Percentiles rank a stretch among this genome's conserved stretches.
Conservation (phyloP, 2,113 vertebrate species). For the Spilogale gracilis region DNA sequence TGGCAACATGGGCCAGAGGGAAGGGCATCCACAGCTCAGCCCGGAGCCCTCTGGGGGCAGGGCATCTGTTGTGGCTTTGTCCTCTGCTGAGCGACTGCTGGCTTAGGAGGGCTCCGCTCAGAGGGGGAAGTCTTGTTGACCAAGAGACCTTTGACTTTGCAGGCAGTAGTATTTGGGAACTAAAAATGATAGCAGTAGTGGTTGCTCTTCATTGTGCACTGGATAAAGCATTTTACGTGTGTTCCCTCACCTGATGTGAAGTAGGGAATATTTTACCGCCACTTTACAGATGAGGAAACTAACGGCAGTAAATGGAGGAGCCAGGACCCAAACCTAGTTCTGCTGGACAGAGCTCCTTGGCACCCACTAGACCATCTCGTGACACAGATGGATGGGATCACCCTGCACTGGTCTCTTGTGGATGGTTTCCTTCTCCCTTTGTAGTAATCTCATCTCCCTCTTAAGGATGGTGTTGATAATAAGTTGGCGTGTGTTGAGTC, state of each 20-base stretch:
- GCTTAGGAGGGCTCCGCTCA: not conserved
- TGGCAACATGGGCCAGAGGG: accelerated
- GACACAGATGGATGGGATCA: not conserved
- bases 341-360: not conserved
- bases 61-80: not conserved
- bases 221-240: not conserved
- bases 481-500: not conserved
- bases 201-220: not conserved
- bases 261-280: not conserved
- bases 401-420: not conserved
- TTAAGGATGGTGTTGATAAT: not conserved
- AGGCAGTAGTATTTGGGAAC: not conserved
- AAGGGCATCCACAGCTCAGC: accelerated
- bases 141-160: not conserved
- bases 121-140: not conserved
- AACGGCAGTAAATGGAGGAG: not conserved
- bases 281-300: not conserved
- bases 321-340: not conserved
- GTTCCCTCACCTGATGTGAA: not conserved
- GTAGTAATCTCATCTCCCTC: not conserved
- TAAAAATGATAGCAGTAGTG: not conserved
- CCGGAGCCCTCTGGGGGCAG: not conserved
- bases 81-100: not conserved
- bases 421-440: not conserved
- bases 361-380: not conserved